phyloP scores from a whole-genome alignment of 30 jellyfish, hydroid and myxozoan genomes.

The Aurelia aurita region DNA sequence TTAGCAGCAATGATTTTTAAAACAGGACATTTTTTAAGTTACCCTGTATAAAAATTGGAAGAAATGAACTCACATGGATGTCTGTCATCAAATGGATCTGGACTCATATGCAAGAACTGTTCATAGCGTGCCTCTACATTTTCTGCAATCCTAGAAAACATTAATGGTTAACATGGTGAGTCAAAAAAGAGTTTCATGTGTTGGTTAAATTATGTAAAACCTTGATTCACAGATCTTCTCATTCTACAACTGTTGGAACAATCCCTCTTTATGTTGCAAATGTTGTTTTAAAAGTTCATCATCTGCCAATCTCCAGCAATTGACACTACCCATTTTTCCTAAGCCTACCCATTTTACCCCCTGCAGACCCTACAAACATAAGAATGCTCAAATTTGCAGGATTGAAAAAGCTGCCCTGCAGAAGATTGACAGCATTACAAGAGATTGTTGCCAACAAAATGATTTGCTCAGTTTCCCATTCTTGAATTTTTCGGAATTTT shows the following conservation, averaged over 20 bases:
- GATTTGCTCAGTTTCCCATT: neutral
- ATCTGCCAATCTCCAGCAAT: neutral
- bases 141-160: slow-evolving; percentile 71
- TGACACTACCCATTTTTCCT: neutral
- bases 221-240: no score
- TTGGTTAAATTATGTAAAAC: no score
- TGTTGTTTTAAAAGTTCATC: no score
- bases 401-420: neutral
- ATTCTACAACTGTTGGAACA: no score
- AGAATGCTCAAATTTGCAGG: neutral
- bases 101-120: slow-evolving; percentile 61
- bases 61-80: slow-evolving; percentile 76
- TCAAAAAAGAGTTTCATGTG: no score
- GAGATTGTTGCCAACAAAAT: neutral
- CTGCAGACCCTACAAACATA: no score
- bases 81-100: slow-evolving; percentile 94
- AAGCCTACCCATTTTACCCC: neutral
- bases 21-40: no score
- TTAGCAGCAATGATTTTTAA: no score
- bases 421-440: neutral
- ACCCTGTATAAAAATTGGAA: neutral
- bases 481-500: no score
- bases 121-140: slow-evolving; percentile 79
- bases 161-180: no score
- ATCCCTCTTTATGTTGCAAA: no score